These are phyloP conservation scores for Syngnathus scovelli DNA, from an alignment of 2,113 vertebrate genomes.

Conservation along the genomic window DNA sequence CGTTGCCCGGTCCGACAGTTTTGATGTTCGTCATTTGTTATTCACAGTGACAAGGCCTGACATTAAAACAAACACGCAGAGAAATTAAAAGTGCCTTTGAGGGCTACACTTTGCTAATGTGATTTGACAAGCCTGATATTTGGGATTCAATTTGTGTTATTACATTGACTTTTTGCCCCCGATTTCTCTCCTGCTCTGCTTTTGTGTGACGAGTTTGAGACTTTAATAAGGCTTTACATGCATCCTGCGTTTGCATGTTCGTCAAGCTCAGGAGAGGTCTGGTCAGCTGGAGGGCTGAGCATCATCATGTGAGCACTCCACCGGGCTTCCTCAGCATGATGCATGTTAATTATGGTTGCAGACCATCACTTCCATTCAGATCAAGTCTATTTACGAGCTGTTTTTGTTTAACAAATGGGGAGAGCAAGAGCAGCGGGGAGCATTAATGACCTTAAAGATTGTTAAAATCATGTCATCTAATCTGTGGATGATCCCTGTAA, in stretches of 20 bases:
- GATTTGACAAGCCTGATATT: constrained; percentile 58
- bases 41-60: constrained; percentile 52
- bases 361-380: constrained; percentile 74
- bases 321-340: constrained; percentile 48
- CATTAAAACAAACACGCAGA: constrained; percentile 30
- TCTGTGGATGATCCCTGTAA: constrained; percentile 38
- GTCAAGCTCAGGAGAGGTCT: constrained; percentile 18
- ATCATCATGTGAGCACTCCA: constrained; percentile 47
- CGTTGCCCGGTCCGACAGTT: constrained; percentile 52
- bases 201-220: constrained; percentile 14
- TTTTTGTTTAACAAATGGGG: constrained; percentile 54
- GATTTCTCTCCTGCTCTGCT: constrained; percentile 11
- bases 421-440: constrained; percentile 58
- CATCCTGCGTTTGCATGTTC: constrained; percentile 28
- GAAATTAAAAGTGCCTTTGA: constrained; percentile 62
- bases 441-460: constrained; percentile 68
- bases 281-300: constrained; percentile 59
- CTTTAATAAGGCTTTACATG: constrained; percentile 10
- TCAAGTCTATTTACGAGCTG: constrained; percentile 60
- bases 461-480: constrained; percentile 53
- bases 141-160: constrained; percentile 34
- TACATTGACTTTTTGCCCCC: constrained; percentile 21
- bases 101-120: constrained; percentile 51
- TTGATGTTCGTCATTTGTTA: constrained; percentile 53
- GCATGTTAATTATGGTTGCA: constrained; percentile 65